Percentiles rank a stretch among this genome's conserved stretches.
Conservation (phyloP, 2,888 invertebrate species). For the Patella ulyssiponensis region DNA sequence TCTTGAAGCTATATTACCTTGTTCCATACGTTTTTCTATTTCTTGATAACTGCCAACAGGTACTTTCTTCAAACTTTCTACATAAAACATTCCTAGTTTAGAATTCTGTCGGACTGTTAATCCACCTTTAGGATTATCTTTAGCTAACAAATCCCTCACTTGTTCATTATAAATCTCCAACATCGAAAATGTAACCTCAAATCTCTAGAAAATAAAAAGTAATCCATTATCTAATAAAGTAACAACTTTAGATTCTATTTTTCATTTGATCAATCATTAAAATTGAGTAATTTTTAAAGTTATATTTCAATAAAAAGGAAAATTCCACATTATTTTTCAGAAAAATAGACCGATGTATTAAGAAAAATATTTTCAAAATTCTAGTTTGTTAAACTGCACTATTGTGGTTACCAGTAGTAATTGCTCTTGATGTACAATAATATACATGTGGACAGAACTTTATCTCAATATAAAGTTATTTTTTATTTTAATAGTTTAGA, state of each 20-base stretch:
- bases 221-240: no score
- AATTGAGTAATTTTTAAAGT: not conserved
- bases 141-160: constrained; percentile 70
- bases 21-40: constrained; percentile 72
- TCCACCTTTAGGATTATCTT: constrained; percentile 71
- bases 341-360: no score
- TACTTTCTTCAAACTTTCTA: constrained; percentile 70
- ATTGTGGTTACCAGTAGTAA: no score
- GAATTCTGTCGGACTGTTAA: constrained; percentile 71
- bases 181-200: constrained; percentile 73
- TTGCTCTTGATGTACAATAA: no score
- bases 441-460: no score
- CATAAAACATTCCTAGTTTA: constrained; percentile 71
- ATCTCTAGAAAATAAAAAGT: constrained; percentile 56
- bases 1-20: constrained; percentile 57
- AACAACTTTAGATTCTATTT: no score
- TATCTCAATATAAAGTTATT: no score
- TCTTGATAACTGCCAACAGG: constrained; percentile 72
- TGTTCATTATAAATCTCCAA: constrained; percentile 73
- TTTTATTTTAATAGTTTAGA: no score
- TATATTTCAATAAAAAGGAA: not conserved
- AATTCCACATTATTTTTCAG: not conserved
- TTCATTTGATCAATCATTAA: not conserved
- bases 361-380: no score
- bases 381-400: no score